Evolutionary conservation across 1,140 invertebrate species (phyloP), one percentile per base, ranked within the genome.

Genomic region (Apis laboriosa): DNA sequence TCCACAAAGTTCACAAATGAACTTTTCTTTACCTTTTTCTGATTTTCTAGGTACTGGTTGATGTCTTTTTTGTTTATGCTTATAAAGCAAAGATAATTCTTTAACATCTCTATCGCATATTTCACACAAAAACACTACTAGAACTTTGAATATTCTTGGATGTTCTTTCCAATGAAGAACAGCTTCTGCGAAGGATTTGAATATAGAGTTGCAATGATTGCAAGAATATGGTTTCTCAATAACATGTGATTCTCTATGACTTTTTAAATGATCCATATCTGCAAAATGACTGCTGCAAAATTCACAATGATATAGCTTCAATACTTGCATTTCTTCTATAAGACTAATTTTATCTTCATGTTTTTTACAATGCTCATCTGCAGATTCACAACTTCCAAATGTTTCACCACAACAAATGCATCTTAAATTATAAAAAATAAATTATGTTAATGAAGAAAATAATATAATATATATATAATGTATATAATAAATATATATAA

Each of bases 251-350:
- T 92, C 90, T 58, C 94, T 94, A 84, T 96, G 95, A 21, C 86
- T 73, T 4, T 95, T 90, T 17, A 96, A 73, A 19, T 92, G 87
- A 3, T 93, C 90, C 73, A 94, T 92, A 49, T 95, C 94, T 0
- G 92, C 92, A 80, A 95, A 96, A 1, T 94, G 91, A 49, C 92
- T 93, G 77, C 95, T 95, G 83, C 95, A 96, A 79, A 95, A 96
- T 85, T 96, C 95, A 70, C 95, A 96, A 84, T 95, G 95, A 24
- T 95, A 90, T 3, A 95, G 83, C 19, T 95, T 92, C 11, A 83
- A 75, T 15, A 80, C 73, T 34, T 71, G 58, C 28, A 91, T 34
- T 49, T 91, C 88, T 43, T 91, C 89, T 24, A 91, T 91, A 19
- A 90, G 43, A 19, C 68, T 86, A 13, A 89, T 70, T 21, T 86